phyloP scores from a whole-genome alignment of 2,888 invertebrate species.

The Xestia c-nigrum region DNA sequence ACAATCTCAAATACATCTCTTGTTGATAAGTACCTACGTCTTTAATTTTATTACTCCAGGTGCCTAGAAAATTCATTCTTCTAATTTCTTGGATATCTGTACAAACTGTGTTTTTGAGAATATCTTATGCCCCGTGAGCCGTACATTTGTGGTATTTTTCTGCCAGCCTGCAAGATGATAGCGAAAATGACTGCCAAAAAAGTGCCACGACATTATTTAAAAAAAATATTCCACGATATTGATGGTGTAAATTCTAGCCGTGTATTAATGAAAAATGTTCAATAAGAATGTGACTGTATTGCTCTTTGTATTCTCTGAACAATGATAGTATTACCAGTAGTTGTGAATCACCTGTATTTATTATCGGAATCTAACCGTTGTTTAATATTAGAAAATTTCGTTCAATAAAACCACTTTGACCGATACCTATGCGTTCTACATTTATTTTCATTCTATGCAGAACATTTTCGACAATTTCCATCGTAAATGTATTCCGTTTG shows the following conservation, averaged over 20 bases:
- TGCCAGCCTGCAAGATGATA: background rate
- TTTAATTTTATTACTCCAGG: slow-evolving; percentile 16
- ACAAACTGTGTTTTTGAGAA: background rate
- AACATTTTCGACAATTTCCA: slow-evolving; percentile 2
- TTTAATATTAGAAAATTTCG: background rate
- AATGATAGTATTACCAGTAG: slow-evolving; percentile 7
- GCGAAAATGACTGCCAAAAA: background rate
- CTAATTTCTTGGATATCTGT: background rate
- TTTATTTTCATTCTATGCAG: background rate
- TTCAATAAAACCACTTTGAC: background rate
- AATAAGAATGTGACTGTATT: background rate
- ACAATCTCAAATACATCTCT: slow-evolving; percentile 26
- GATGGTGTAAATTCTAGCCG: background rate
- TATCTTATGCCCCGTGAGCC: background rate
- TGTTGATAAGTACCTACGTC: background rate
- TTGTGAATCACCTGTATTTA: slow-evolving; percentile 7
- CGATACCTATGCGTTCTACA: background rate
- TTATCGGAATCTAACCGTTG: background rate
- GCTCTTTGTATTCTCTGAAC: slow-evolving; percentile 1
- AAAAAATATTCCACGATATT: background rate
- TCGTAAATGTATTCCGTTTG: slow-evolving; percentile 12
- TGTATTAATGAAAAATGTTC: background rate
- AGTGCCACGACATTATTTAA: background rate
- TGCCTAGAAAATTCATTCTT: background rate
- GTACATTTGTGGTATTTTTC: background rate